Conservation (phyloP, 2,113 vertebrate species). For the Hirundichthys speculiger region DNA sequence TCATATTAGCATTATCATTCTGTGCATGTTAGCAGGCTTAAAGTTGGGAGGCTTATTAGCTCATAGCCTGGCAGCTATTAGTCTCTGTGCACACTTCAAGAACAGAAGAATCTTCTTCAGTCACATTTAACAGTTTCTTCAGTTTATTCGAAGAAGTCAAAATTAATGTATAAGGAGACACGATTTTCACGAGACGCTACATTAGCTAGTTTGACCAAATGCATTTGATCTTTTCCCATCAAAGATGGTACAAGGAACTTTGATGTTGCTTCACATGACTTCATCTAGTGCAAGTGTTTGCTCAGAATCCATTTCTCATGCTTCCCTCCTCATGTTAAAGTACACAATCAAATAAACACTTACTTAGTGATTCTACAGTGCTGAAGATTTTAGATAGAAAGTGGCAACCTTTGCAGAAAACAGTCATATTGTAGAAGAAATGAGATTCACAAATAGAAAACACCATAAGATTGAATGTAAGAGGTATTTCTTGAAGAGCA, state of each 20-base stretch:
- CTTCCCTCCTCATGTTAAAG: conserved; percentile 17
- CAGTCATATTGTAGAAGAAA: background rate
- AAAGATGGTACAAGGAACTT: background rate
- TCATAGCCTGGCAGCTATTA: background rate
- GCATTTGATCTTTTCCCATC: background rate
- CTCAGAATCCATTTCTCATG: conserved; percentile 19
- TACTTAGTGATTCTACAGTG: conserved; percentile 2
- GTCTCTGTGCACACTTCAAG: no score
- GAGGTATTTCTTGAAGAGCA: background rate
- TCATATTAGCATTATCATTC: no score
- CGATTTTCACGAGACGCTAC: background rate
- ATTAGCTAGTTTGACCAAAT: background rate
- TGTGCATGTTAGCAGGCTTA: no score
- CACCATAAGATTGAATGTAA: conserved; percentile 6
- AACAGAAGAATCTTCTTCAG: background rate
- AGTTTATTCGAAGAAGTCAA: background rate
- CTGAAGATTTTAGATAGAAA: conserved; percentile 7
- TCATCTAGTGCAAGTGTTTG: background rate
- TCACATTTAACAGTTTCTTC: background rate
- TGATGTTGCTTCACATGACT: conserved; percentile 4
- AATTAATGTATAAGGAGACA: background rate
- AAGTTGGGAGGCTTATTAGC: no score
- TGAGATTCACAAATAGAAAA: conserved; percentile 7
- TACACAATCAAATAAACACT: conserved; percentile 11
- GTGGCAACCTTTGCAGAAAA: conserved; percentile 26